Evolutionary conservation across 2,113 vertebrate species (phyloP).

Genomic region (Protomyctophum bolini): DNA sequence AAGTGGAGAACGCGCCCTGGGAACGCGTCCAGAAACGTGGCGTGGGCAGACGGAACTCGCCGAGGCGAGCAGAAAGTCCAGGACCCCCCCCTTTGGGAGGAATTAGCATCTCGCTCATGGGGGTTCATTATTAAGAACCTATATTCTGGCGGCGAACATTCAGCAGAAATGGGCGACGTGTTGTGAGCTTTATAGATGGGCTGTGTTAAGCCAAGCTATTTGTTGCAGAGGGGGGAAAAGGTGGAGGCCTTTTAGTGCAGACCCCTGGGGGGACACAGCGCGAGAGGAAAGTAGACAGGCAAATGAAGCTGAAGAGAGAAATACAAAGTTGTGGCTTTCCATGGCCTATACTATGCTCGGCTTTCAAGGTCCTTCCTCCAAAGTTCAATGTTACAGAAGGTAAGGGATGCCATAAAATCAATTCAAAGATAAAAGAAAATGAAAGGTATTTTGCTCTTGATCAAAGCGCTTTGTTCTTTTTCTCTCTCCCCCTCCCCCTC

Average conservation of each 20-base stretch:
- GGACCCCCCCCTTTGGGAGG: conserved; percentile 57
- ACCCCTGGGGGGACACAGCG: conserved; percentile 34
- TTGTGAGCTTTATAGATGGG: too few relatives aligned
- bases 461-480: conserved; percentile 61
- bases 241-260: too few relatives aligned
- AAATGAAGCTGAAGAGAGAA: conserved; percentile 31
- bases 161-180: too few relatives aligned
- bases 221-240: too few relatives aligned
- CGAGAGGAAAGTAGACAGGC: conserved; percentile 40
- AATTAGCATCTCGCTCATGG: conserved; percentile 69
- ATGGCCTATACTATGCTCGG: not conserved
- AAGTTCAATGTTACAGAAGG: conserved; percentile 68
- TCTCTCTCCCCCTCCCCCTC: not conserved
- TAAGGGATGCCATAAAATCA: conserved; percentile 69
- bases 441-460: conserved; percentile 62
- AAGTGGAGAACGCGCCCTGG: conserved; percentile 44
- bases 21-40: conserved; percentile 52
- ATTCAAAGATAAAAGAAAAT: conserved; percentile 62
- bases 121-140: too few relatives aligned
- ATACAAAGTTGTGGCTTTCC: too few relatives aligned
- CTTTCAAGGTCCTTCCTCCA: conserved; percentile 57
- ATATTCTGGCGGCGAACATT: too few relatives aligned
- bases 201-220: too few relatives aligned
- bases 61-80: conserved; percentile 70
- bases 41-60: conserved; percentile 55